Conservation (phyloP, 2,888 invertebrate genomes). For the Xanthia togata region DNA sequence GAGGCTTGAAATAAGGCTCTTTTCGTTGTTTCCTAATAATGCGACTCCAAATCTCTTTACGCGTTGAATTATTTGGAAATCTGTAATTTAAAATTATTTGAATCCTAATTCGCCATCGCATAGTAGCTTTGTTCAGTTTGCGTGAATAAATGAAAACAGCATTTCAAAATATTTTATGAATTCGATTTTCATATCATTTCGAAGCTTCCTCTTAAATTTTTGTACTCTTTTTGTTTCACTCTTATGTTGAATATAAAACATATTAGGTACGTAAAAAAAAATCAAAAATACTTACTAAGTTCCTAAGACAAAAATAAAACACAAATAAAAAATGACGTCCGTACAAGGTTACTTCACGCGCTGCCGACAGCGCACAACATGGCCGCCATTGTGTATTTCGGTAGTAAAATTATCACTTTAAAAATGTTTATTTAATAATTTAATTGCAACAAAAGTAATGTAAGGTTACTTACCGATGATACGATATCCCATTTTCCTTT, state of each 20-base stretch:
- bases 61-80: slow-evolving; percentile 1
- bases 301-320: neutral
- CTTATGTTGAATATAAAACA: neutral
- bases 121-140: neutral
- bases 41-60: slow-evolving; percentile 3
- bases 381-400: neutral
- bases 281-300: neutral
- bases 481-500: neutral
- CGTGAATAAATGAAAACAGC: too few relatives aligned
- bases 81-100: neutral
- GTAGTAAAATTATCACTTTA: neutral
- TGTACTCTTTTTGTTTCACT: neutral
- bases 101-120: neutral
- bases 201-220: too few relatives aligned
- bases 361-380: neutral
- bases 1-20: neutral
- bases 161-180: too few relatives aligned
- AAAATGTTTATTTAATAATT: neutral
- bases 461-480: neutral
- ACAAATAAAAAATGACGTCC: neutral
- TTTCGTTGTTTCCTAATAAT: neutral
- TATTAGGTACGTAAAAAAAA: neutral
- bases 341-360: neutral
- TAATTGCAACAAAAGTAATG: neutral
- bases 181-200: too few relatives aligned